These are phyloP conservation scores for Platanista minor DNA, from an alignment of 2,113 vertebrate genomes.

Conservation along the genomic window DNA sequence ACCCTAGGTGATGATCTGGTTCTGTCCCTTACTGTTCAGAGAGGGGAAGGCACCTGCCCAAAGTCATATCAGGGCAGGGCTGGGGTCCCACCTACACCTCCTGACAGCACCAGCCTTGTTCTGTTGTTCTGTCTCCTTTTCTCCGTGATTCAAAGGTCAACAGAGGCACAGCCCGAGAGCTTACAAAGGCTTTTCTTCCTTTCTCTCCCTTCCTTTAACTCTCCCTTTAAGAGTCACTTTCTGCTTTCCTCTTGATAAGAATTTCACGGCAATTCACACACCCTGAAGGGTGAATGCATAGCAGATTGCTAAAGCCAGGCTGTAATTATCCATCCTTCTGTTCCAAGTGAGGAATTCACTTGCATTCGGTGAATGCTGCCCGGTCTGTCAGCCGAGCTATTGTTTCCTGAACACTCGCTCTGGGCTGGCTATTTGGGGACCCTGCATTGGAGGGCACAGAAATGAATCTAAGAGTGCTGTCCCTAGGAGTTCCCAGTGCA, in stretches of 20 bases:
- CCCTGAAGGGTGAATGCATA: slow-evolving; percentile 63
- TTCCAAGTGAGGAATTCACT: slow-evolving; percentile 9
- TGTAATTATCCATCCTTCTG: slow-evolving; percentile 65
- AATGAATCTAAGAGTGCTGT: not conserved
- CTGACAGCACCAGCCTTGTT: not conserved
- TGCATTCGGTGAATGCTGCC: not conserved
- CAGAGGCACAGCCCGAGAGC: not conserved
- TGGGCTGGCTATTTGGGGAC: not conserved
- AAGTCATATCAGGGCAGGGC: not conserved
- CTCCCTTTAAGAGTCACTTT: slow-evolving; percentile 47
- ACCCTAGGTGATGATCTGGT: not conserved
- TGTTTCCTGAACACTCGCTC: not conserved
- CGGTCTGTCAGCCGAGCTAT: not conserved
- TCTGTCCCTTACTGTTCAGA: not conserved
- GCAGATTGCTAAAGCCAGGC: slow-evolving; percentile 67
- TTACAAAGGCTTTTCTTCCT: slow-evolving; percentile 43
- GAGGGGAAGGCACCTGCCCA: not conserved
- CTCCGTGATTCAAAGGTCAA: not conserved
- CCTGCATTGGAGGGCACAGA: not conserved
- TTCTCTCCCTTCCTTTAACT: slow-evolving; percentile 18
- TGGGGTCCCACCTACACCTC: not conserved
- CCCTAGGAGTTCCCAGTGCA: not conserved
- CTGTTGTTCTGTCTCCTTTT: not conserved
- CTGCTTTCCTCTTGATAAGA: slow-evolving; percentile 51
- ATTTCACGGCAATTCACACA: slow-evolving; percentile 72